phyloP scores from a whole-genome alignment of 2,113 vertebrate genomes.

The Bubo blakistoni region DNA sequence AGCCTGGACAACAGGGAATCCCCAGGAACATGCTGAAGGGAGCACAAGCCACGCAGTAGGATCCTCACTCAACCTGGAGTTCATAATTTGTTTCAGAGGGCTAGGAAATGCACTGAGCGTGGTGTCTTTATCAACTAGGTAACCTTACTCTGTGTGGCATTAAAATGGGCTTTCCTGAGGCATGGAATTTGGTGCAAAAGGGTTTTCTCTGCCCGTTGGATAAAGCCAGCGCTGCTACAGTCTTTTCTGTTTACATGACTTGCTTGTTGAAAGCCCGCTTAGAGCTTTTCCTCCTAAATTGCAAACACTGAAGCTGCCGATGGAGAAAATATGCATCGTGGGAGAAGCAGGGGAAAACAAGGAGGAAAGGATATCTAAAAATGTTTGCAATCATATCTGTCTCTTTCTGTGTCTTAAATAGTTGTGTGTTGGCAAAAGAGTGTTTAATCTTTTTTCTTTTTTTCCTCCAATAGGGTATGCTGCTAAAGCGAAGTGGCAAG shows the following conservation, averaged over 20 bases:
- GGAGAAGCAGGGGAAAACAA: neutral
- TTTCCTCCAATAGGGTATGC: slow-evolving; percentile 81
- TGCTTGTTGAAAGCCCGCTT: neutral
- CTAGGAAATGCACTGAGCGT: neutral
- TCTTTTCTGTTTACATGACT: neutral
- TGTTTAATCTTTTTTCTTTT: neutral
- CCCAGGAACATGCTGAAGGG: neutral
- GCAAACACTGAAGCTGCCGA: fast-evolving
- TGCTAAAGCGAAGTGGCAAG: slow-evolving; percentile 93
- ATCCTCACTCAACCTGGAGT: neutral
- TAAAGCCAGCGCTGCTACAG: neutral
- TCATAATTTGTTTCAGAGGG: neutral
- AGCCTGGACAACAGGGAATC: neutral
- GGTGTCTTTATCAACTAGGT: neutral
- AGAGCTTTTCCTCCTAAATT: neutral
- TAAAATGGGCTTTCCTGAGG: neutral
- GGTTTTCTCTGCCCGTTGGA: neutral
- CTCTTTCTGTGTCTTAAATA: neutral
- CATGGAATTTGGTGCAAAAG: neutral
- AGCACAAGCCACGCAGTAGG: neutral
- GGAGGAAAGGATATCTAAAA: neutral
- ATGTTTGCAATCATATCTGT: fast-evolving
- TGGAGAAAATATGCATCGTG: neutral
- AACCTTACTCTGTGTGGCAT: neutral
- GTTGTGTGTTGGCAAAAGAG: neutral